Percentiles rank a stretch among this genome's conserved stretches.
Conservation (phyloP, 2,797 vertebrate genomes). For the Okamejei kenojei region DNA sequence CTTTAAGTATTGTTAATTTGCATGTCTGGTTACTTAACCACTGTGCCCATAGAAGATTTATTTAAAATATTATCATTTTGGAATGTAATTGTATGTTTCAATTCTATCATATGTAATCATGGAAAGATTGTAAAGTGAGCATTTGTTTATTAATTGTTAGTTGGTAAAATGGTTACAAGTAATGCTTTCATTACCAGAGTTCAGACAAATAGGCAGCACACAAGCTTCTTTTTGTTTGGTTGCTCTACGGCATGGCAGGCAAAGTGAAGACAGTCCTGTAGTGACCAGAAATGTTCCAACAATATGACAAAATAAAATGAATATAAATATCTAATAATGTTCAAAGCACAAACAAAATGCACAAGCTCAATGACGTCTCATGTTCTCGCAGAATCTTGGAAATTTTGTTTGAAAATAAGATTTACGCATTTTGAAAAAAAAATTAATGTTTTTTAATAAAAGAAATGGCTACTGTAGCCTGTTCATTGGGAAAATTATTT, state of each 20-base stretch:
- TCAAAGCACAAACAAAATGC: not conserved
- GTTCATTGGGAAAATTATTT: constrained; percentile 67
- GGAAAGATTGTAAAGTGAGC: not conserved
- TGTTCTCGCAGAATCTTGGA: not conserved
- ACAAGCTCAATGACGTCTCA: not conserved
- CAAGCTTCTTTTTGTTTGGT: not conserved
- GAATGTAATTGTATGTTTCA: not conserved
- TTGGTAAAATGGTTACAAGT: not conserved
- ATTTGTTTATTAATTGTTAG: constrained; percentile 3
- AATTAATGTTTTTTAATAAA: not conserved
- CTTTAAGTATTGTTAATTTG: not conserved
- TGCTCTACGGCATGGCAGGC: not conserved
- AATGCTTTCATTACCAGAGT: not conserved
- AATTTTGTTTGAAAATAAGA: constrained; percentile 20
- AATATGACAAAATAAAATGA: not conserved
- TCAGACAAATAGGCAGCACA: not conserved
- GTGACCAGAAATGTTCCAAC: not conserved
- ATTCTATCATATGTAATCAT: too few species aligned
- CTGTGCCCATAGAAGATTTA: too few species aligned
- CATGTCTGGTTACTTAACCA: too few species aligned
- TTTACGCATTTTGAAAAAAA: not conserved
- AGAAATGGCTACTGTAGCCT: constrained; percentile 4
- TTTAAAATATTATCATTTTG: not conserved
- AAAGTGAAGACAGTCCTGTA: not conserved
- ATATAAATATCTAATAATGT: constrained; percentile 5